These are phyloP conservation scores for Ginglymostoma cirratum DNA, from an alignment of 2,113 vertebrate species.

Conservation along the genomic window DNA sequence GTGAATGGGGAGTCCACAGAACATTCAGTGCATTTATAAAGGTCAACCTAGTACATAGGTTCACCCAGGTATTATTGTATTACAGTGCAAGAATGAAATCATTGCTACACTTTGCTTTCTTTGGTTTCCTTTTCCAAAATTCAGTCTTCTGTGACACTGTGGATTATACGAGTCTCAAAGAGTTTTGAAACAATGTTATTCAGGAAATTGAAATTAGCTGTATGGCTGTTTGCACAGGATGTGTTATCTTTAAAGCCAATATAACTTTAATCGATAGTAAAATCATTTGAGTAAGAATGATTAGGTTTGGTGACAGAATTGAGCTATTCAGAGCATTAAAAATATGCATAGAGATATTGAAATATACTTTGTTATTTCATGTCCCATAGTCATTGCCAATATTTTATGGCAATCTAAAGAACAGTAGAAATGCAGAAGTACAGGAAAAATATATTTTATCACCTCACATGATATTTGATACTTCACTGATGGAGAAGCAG, in stretches of 20 bases:
- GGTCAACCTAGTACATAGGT: neutral
- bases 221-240: neutral
- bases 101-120: neutral
- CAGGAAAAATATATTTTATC: neutral
- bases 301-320: neutral
- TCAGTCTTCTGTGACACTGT: neutral
- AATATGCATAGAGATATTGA: neutral
- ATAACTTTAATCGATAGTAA: neutral
- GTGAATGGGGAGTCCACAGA: neutral
- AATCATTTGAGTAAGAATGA: neutral
- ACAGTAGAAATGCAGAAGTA: neutral
- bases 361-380: neutral
- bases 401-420: neutral
- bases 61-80: neutral
- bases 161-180: neutral
- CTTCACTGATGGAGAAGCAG: neutral
- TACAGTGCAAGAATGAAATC: neutral
- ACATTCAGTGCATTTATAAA: neutral
- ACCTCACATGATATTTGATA: neutral
- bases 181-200: neutral
- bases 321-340: neutral
- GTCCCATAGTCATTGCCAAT: neutral
- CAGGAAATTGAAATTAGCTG: neutral
- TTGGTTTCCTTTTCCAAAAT: no score
- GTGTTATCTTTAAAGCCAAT: neutral